Evolutionary conservation across 2,113 vertebrate genomes (phyloP), one percentile per base, ranked within the genome.

Genomic region (Vidua macroura): DNA sequence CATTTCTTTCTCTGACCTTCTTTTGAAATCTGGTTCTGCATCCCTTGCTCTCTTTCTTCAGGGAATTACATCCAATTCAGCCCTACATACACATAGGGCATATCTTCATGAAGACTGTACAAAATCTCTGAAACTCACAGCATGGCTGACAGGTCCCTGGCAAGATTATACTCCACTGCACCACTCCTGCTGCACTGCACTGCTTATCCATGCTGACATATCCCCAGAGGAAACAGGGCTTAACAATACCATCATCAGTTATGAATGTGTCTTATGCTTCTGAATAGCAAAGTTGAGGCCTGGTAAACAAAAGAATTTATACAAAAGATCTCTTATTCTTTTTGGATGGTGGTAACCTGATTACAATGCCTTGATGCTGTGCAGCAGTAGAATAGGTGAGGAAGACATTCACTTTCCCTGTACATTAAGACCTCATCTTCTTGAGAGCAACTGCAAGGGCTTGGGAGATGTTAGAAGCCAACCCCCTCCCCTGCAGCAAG

Each of bases 401-500:
- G 37, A 43, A 92, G 43, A 28, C 7, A 73, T 41, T 22, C 13
- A 23, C 5, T 28, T 82, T 66, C 15, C n/a, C 46, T 51, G 31
- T 59, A 30, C 64, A 53, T 49, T 41, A 73, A 73, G 31, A 55
- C 37, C 17, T 88, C 43, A 37, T 13, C 15, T 68, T 41, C 39
- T 30, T 46, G 22, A 77, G 16, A 69, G 28, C 25, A 83, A 5
- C 15, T 58, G 73, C 31, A 77, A 51, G 11, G 23, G 15, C n/a
- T 41, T 16, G 66, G 59, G 69, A 59, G 55, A 43, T 59, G 6
- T 13, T 11, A 53, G 48, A 86, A 91, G 46, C 25, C 35, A 63
- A 19, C 2, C 11, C 21, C 7, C 15, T 60, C 52, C 24, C 23
- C 4, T 2, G 0, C n/a, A 67, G 43, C 2, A 41, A 51, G 68